Conservation (phyloP, 2,797 vertebrate genomes). For the Oreochromis mossambicus region DNA sequence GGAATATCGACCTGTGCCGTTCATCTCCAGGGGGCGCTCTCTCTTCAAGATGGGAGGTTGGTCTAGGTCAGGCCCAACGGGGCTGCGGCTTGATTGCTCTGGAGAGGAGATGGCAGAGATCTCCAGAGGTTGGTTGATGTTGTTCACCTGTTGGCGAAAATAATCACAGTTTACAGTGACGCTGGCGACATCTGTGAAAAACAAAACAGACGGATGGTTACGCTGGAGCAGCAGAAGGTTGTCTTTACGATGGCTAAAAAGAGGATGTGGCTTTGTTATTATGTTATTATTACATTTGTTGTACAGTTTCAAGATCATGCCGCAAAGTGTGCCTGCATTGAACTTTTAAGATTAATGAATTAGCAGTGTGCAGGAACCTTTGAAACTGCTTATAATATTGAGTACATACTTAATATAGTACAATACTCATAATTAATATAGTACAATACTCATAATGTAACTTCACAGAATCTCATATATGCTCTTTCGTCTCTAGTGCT, state of each 20-base stretch:
- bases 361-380: not conserved
- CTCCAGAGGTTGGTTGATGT: conserved; percentile 98
- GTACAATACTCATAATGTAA: not conserved
- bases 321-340: not conserved
- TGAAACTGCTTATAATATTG: not conserved
- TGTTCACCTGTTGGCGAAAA: conserved; percentile 84
- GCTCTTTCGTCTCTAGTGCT: conserved; percentile 8
- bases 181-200: not conserved
- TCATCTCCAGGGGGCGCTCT: conserved; percentile 86
- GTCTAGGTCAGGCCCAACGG: conserved; percentile 85
- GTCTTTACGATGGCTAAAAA: not conserved
- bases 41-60: conserved; percentile 93
- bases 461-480: not conserved
- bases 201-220: not conserved
- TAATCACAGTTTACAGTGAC: not conserved
- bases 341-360: not conserved
- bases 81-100: conserved; percentile 90
- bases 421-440: no score
- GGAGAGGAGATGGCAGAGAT: conserved; percentile 99
- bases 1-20: conserved; percentile 72
- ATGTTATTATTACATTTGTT: not conserved
- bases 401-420: not conserved
- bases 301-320: not conserved
- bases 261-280: not conserved
- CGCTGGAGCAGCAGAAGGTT: not conserved